Conservation (phyloP, 2,797 vertebrate species). For the Lepus townsendii region DNA sequence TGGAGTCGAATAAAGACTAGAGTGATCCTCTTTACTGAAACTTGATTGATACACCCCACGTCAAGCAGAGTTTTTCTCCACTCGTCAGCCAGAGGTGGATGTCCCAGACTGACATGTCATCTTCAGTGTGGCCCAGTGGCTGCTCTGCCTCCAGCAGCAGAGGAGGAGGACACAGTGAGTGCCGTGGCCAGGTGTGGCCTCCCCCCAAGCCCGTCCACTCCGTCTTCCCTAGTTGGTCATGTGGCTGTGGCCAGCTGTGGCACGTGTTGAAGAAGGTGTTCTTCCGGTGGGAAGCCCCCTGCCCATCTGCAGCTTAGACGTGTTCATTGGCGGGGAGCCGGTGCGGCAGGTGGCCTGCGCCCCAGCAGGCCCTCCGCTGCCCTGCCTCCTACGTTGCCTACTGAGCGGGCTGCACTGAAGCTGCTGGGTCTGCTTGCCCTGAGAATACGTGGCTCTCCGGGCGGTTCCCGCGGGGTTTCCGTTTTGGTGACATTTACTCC, state of each 20-base stretch:
- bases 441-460: not conserved
- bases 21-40: not conserved
- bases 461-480: no score
- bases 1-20: no score
- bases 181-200: no score
- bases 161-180: not conserved
- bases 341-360: not conserved
- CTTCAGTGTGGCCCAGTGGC: fast-evolving
- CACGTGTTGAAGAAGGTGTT: fast-evolving
- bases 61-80: not conserved
- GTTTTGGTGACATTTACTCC: not conserved
- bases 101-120: not conserved
- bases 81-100: not conserved
- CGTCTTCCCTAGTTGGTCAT: no score
- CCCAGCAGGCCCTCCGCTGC: not conserved
- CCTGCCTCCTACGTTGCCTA: not conserved
- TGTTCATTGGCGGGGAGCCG: not conserved
- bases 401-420: no score
- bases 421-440: not conserved
- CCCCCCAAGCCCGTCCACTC: not conserved
- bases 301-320: fast-evolving
- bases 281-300: not conserved
- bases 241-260: not conserved
- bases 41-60: not conserved
- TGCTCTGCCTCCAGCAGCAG: not conserved